Base-by-base conservation (phyloP, 2,888 invertebrate species). In the Oscheius sp. region DNA sequence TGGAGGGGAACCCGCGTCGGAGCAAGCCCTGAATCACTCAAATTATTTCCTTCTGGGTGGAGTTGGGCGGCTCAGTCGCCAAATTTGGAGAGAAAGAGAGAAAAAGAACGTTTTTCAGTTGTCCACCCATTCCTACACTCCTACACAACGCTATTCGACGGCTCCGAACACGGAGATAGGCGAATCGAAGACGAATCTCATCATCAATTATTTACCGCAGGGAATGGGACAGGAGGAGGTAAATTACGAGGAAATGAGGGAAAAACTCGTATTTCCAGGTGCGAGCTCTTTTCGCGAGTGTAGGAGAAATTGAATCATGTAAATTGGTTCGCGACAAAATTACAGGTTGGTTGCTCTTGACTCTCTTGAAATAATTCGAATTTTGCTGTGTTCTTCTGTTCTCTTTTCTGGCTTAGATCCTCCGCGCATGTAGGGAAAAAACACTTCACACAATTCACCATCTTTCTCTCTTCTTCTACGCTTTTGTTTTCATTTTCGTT, bases 171-270 rank as follows among this genome's bases (percentile, higher is more conserved):
- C 78, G 51, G 83, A 83, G 5, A 80, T 83, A 47, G 83, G 82
- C 11, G 83, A 83, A 63, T 79, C 79, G 21, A 82, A 96, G 92
- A 99, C 98, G 87, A 99, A 99, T 92, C 93, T 99, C 86, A 99
- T 99, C 91, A 98, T 99, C 89, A 99, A 99, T 92, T 99, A 99
- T 91, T 93, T 99, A 91, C 99, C 99, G 79, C 99, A 99, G 92
- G 96, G 95, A 87, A 99, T 99, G 99, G 70, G 58, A 50, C 65
- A 75, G 42, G 70, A 98, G 91, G 98, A 98, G 91, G 68, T 68
- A 58, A 33, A 11, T 53, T 33, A 33, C 11, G 2, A 9, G 58
- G 10, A 13, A 33, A 33, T 37, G 42, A 5, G 60, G 35, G 11
- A 42, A 11, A 62, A 62, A 2, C 1, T 1, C 21, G 1, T 5